phyloP scores from a whole-genome alignment of 2,888 invertebrate species.

The Mesochorus sp. region DNA sequence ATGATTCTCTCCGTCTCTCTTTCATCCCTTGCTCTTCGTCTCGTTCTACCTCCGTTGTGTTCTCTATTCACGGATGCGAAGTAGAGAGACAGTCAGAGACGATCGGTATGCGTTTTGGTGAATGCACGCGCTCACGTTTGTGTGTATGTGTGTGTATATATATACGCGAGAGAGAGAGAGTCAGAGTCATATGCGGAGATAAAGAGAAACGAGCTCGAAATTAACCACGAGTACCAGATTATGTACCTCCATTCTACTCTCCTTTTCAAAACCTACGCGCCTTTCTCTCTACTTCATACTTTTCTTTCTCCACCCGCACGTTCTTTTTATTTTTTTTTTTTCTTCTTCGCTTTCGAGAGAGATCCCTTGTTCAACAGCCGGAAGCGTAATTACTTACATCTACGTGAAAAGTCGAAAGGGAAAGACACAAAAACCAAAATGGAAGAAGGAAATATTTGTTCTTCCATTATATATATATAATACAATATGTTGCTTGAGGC shows the following conservation, averaged over 20 bases:
- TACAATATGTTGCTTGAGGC: no score
- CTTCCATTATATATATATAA: no score
- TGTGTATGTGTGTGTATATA: slow-evolving; percentile 15
- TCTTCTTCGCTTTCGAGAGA: slow-evolving; percentile 55
- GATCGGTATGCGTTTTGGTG: background rate
- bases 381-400: slow-evolving; percentile 77
- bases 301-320: slow-evolving; percentile 36
- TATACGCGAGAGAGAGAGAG: slow-evolving; percentile 6
- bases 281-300: slow-evolving; percentile 49
- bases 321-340: slow-evolving; percentile 50
- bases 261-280: slow-evolving; percentile 47
- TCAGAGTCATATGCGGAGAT: slow-evolving; percentile 36
- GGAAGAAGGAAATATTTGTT: background rate
- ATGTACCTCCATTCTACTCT: slow-evolving; percentile 44
- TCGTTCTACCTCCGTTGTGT: background rate
- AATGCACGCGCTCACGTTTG: background rate
- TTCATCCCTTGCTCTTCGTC: slow-evolving; percentile 30
- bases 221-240: slow-evolving; percentile 51
- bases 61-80: slow-evolving; percentile 32
- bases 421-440: background rate
- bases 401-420: slow-evolving; percentile 40
- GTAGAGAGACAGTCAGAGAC: slow-evolving; percentile 20
- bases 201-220: slow-evolving; percentile 58
- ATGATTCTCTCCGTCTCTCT: slow-evolving; percentile 47
- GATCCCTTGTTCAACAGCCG: slow-evolving; percentile 73